Evolutionary conservation across 2,113 vertebrate genomes (phyloP).

Genomic region (Rhynchopsitta pachyrhyncha): DNA sequence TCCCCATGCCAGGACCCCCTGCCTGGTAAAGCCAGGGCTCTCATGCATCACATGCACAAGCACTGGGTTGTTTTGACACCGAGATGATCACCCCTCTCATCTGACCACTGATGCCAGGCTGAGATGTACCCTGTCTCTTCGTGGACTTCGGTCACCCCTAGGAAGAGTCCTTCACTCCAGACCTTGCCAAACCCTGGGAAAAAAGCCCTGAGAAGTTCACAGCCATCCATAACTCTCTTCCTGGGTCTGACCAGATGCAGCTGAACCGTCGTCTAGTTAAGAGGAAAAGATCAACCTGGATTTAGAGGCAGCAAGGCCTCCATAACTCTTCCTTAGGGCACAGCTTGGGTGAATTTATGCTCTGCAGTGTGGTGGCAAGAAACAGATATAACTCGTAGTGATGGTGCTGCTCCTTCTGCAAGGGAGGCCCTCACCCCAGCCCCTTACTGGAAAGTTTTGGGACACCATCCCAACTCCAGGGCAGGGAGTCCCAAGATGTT

Average conservation of each 20-base stretch:
- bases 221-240: background rate
- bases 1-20: background rate
- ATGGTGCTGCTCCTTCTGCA: background rate
- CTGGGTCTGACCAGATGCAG: conserved; percentile 2
- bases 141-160: rapidly evolving
- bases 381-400: background rate
- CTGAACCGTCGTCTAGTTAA: conserved; percentile 13
- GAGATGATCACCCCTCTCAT: background rate
- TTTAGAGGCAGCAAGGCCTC: conserved; percentile 44
- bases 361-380: background rate
- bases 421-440: background rate
- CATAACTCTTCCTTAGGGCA: conserved; percentile 43
- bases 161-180: background rate
- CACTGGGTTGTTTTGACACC: background rate
- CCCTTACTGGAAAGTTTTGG: background rate
- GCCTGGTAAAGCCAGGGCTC: background rate
- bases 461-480: rapidly evolving
- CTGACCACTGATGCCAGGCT: background rate
- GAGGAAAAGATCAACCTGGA: conserved; percentile 27
- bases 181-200: background rate
- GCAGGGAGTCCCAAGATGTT: background rate
- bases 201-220: background rate
- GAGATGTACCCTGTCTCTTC: background rate
- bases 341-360: background rate
- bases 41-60: rapidly evolving